Evolutionary conservation across 2,113 vertebrate species (phyloP).

Genomic region (Anhinga rufa): DNA sequence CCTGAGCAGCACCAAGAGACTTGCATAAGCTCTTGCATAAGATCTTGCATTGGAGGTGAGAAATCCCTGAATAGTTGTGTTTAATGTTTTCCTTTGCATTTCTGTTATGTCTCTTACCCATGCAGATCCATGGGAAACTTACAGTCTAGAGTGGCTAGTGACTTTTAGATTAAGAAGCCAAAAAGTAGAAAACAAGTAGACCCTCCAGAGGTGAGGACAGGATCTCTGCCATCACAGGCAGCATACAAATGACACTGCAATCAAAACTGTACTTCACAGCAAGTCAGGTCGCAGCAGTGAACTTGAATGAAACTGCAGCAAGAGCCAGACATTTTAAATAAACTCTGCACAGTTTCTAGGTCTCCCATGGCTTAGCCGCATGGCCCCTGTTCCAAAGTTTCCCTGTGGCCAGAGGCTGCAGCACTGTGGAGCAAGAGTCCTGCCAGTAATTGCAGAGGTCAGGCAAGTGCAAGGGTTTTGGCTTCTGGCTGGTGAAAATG

Average conservation of each 20-base stretch:
- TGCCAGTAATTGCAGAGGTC: not conserved
- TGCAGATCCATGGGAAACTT: not conserved
- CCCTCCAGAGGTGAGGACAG: not conserved
- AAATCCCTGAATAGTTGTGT: not conserved
- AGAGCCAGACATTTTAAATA: not conserved
- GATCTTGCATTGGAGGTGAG: not conserved
- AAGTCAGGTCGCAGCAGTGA: not conserved
- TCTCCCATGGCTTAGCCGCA: not conserved
- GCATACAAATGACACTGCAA: not conserved
- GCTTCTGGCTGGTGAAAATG: conserved; percentile 12
- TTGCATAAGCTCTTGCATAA: not conserved
- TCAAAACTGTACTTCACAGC: not conserved
- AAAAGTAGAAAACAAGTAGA: not conserved
- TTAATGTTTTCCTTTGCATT: not conserved
- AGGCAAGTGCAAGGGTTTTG: conserved; percentile 30
- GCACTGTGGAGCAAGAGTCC: not conserved
- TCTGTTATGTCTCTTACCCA: not conserved
- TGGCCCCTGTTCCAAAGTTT: not conserved
- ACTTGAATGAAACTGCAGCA: not conserved
- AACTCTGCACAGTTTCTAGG: not conserved
- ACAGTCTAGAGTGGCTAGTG: not conserved
- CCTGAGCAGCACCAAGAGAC: not conserved
- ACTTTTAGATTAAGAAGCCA: not conserved
- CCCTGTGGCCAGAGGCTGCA: not conserved
- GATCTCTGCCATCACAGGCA: not conserved